These are phyloP conservation scores for Urocynchramus pylzowi DNA, from an alignment of 2,113 vertebrate genomes.

Conservation along the genomic window DNA sequence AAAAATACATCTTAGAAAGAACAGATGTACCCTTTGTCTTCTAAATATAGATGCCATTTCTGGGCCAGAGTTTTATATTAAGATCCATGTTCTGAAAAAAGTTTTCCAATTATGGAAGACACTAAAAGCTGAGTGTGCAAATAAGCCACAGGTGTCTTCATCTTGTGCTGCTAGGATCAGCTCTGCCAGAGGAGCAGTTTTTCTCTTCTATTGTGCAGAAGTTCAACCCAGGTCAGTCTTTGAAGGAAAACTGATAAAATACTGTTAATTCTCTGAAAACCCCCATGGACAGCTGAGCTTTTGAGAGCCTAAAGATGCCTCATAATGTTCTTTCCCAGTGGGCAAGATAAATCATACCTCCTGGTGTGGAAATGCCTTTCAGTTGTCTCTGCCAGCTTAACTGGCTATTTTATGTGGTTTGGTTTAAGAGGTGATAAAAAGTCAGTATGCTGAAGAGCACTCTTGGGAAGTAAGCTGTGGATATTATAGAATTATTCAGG, in stretches of 20 bases:
- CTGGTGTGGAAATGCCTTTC: constrained; percentile 5
- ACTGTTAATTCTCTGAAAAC: constrained; percentile 10
- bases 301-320: constrained; percentile 4
- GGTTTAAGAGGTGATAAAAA: constrained; percentile 52
- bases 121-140: neutral
- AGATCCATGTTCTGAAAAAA: neutral
- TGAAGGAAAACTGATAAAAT: constrained; percentile 24
- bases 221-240: neutral
- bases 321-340: neutral
- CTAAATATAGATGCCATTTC: constrained; percentile 55
- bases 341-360: constrained; percentile 2
- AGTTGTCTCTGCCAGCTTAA: neutral
- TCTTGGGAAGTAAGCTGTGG: constrained; percentile 16
- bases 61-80: constrained; percentile 27
- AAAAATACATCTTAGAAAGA: neutral
- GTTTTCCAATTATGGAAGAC: constrained; percentile 9
- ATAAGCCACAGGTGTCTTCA: neutral
- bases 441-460: neutral
- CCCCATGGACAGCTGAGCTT: neutral
- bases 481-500: constrained; percentile 24
- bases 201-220: neutral
- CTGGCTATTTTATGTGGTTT: constrained; percentile 14
- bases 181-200: neutral
- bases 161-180: neutral
- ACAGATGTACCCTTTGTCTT: neutral